Evolutionary conservation across 2,888 invertebrate genomes (phyloP).

Genomic region (Drosophila mettleri): DNA sequence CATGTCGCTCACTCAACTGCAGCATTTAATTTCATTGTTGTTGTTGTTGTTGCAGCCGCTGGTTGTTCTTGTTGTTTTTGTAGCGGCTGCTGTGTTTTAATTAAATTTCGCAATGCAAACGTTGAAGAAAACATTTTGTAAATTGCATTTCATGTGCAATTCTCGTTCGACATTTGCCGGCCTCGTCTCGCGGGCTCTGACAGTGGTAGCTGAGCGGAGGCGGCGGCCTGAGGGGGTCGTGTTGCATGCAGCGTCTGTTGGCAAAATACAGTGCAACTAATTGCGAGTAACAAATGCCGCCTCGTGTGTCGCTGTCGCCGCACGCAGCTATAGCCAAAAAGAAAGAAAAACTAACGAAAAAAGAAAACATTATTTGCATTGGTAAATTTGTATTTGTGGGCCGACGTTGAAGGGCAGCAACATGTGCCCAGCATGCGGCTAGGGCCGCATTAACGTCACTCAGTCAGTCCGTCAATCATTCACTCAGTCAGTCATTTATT

Average conservation of each 20-base stretch:
- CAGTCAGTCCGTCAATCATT: slow-evolving; percentile 31
- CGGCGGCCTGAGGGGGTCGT: background rate
- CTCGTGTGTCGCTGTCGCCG: slow-evolving; percentile 73
- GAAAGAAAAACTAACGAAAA: slow-evolving; percentile 8
- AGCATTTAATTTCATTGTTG: slow-evolving; percentile 73
- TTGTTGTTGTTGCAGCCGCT: slow-evolving; percentile 15
- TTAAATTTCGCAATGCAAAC: slow-evolving; percentile 77
- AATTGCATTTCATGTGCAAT: slow-evolving; percentile 79
- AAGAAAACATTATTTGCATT: slow-evolving; percentile 29
- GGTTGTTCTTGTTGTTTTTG: slow-evolving; percentile 47
- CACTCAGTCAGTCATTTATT: slow-evolving; percentile 25
- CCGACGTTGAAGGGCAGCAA: slow-evolving; percentile 70
- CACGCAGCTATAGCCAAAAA: slow-evolving; percentile 37
- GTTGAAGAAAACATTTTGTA: slow-evolving; percentile 80
- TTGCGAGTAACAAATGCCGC: slow-evolving; percentile 81
- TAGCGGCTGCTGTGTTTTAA: slow-evolving; percentile 57
- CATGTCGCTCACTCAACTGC: slow-evolving; percentile 76
- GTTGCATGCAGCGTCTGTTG: slow-evolving; percentile 45
- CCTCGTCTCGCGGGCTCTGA: slow-evolving; percentile 33
- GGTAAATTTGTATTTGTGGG: slow-evolving; percentile 30
- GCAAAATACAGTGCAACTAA: slow-evolving; percentile 75
- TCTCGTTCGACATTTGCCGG: slow-evolving; percentile 74
- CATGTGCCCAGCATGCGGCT: slow-evolving; percentile 55
- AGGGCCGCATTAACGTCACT: slow-evolving; percentile 25
- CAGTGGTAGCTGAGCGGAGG: background rate